These are phyloP conservation scores for Odocoileus virginianus DNA, from an alignment of 2,113 vertebrate species.

Conservation along the genomic window DNA sequence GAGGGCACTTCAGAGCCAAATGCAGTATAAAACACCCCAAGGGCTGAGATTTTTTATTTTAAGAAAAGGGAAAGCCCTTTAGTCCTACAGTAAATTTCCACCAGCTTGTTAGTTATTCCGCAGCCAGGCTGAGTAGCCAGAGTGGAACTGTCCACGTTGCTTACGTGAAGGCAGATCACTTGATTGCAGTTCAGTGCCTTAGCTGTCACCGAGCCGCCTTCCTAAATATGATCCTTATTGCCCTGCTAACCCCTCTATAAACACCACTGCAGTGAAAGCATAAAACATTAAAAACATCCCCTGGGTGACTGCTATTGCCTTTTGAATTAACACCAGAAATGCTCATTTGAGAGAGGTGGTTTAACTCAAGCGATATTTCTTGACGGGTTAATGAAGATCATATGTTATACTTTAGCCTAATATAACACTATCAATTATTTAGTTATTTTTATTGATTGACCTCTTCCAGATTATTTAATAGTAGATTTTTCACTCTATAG, in stretches of 20 bases:
- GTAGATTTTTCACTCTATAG: slow-evolving; percentile 48
- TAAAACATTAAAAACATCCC: slow-evolving; percentile 40
- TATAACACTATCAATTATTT: slow-evolving; percentile 29
- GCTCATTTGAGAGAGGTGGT: slow-evolving; percentile 10
- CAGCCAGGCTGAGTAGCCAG: neutral
- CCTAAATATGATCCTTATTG: slow-evolving; percentile 49
- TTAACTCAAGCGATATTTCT: slow-evolving; percentile 26
- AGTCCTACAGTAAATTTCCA: neutral
- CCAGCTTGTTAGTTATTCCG: neutral
- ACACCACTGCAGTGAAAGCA: neutral
- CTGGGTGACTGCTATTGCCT: neutral
- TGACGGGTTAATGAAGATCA: neutral
- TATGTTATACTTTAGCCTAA: slow-evolving; percentile 49
- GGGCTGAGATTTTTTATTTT: neutral
- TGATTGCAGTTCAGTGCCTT: slow-evolving; percentile 43
- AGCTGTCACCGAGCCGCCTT: slow-evolving; percentile 2
- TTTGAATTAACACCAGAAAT: slow-evolving; percentile 55
- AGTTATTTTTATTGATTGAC: slow-evolving; percentile 64
- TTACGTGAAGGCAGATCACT: slow-evolving; percentile 6
- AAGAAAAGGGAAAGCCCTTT: neutral
- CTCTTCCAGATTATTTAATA: slow-evolving; percentile 27
- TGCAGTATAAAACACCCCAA: neutral
- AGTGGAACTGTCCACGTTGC: slow-evolving; percentile 21
- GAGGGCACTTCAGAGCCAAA: neutral
- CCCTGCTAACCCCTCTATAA: slow-evolving; percentile 44